Evolutionary conservation across 1,140 invertebrate species (phyloP), one percentile per base, ranked within the genome.

Genomic region (Drosophila bipectinata): DNA sequence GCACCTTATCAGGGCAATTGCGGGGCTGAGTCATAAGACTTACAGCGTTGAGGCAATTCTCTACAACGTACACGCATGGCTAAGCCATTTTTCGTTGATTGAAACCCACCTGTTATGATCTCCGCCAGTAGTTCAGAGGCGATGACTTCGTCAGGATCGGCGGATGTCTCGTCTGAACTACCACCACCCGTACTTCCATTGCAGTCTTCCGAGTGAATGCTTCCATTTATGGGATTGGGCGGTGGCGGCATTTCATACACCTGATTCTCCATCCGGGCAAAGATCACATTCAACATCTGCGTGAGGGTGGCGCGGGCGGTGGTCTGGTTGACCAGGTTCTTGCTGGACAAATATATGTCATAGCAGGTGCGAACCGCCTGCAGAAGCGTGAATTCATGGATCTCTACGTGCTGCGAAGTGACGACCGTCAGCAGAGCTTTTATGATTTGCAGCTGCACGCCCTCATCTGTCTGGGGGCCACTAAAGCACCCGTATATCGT

Each of bases 271-370:
- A 99, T 99, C 73, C 98, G 94, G 9, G 95, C 95, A 92, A 99
- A 99, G 77, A 99, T 99, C 7, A 98, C 97, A 93, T 98, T 99
- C 10, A 99, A 94, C 97, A 99, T 99, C 93, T 99, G 99, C 0
- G 98, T 99, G 0, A 99, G 94, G 0, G 98, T 99, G 0, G 98
- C 99, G 81, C 98, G 95, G 4, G 99, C 99, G 14, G 99, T 99
- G 12, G 98, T 99, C 93, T 99, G 98, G 93, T 99, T 99, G n/a
- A 99, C 97, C 21, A 99, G 93, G 92, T 99, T 99, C 92, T 96
- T 97, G 79, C 97, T 99, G 2, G 98, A 98, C 84, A 99, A 93
- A 92, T 99, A 99, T 78, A 99, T 99, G 92, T 99, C 99, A 92
- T 99, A 99, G 90, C 97, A 97, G 14, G 98, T 99, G 77, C 98